Percentiles rank a stretch among this genome's conserved stretches.
Evolutionary conservation across 35 echinoderm and acorn worm species (phyloP).

Genomic region (Holothuria glaberrima): DNA sequence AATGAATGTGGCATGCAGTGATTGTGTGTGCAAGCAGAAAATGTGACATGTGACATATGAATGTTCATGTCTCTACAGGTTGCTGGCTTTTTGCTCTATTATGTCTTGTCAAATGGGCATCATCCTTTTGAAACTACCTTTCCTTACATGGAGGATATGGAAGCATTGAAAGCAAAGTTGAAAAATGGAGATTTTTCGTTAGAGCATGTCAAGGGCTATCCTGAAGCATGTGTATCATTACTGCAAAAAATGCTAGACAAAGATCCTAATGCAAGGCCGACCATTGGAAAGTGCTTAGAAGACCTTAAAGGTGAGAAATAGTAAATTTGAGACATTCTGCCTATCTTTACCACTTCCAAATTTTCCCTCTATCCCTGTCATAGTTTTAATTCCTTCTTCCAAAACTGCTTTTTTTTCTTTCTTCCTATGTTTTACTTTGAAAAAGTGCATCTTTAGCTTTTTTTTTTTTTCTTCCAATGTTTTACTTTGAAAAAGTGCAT

Average conservation of each 20-base stretch:
- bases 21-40: no score
- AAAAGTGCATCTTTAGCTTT: no score
- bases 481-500: no score
- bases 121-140: conserved; percentile 24
- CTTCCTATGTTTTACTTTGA: no score
- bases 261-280: background rate
- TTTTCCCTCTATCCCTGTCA: no score
- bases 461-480: no score
- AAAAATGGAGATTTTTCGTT: background rate
- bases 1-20: no score
- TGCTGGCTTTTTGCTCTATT: conserved; percentile 24
- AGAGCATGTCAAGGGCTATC: background rate
- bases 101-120: conserved; percentile 19
- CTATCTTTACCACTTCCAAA: no score
- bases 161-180: background rate
- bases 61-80: background rate
- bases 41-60: no score
- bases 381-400: no score
- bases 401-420: no score
- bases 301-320: background rate
- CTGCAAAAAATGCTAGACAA: conserved; percentile 6
- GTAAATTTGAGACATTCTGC: no score
- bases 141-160: background rate
- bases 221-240: background rate
- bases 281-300: background rate